Conservation (phyloP, 2,113 vertebrate genomes). For the Rynchops niger region DNA sequence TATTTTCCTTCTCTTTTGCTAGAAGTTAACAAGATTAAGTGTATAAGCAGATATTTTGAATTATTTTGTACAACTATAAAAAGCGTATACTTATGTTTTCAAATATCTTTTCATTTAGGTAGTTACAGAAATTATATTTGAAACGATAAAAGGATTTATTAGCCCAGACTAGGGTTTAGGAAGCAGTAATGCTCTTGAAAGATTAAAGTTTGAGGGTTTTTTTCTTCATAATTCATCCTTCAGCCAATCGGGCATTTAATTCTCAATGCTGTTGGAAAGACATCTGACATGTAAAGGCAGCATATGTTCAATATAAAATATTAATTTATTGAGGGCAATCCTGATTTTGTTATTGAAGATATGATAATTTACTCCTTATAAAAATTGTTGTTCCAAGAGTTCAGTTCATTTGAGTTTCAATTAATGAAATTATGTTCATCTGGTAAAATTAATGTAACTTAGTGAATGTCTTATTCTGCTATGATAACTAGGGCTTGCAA, state of each 20-base stretch:
- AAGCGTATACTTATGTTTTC: not conserved
- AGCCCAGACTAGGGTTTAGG: not conserved
- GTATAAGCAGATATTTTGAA: not conserved
- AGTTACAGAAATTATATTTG: not conserved
- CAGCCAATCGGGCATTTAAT: not conserved
- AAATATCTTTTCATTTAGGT: not conserved
- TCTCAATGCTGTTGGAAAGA: not conserved
- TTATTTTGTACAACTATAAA: not conserved
- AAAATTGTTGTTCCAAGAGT: not conserved
- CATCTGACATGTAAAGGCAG: not conserved
- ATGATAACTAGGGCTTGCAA: not conserved
- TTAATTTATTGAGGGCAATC: not conserved
- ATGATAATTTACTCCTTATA: not conserved
- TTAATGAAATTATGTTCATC: not conserved
- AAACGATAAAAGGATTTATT: not conserved
- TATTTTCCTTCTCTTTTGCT: not conserved
- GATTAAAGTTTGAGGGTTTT: not conserved
- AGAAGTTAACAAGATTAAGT: not conserved
- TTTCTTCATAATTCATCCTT: not conserved
- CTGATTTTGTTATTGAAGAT: not conserved
- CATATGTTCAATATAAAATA: not conserved
- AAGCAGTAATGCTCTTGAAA: conserved; percentile 32
- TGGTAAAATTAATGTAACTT: not conserved
- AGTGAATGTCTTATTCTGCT: not conserved
- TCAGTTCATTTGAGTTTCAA: not conserved